Percentiles rank a stretch among this genome's conserved stretches.
phyloP scores from a whole-genome alignment of 2,113 vertebrate species.

The Hydropotes inermis region DNA sequence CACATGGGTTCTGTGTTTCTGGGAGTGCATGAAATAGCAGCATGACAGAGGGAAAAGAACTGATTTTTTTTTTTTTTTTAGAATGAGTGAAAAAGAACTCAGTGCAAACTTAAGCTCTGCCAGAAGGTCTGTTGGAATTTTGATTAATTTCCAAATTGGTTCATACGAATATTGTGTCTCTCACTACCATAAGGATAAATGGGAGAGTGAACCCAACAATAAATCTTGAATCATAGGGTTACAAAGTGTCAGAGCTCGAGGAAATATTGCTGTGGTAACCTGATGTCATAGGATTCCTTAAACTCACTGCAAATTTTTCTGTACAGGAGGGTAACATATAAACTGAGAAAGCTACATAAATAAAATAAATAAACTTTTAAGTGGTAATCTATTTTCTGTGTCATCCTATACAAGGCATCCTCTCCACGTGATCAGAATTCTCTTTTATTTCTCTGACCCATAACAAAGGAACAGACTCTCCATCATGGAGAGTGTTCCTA shows the following conservation, averaged over 20 bases:
- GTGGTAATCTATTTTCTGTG: not conserved
- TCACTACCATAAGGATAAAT: not conserved
- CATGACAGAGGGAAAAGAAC: fast-evolving
- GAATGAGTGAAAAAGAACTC: not conserved
- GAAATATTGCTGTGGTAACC: not conserved
- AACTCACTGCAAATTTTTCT: not conserved
- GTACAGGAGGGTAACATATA: too few species aligned
- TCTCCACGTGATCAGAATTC: not conserved
- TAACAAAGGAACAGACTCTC: not conserved
- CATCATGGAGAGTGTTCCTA: too few species aligned
- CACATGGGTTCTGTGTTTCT: not conserved
- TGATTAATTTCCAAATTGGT: not conserved
- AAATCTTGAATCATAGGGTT: not conserved
- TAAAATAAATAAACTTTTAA: not conserved
- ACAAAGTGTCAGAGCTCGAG: not conserved
- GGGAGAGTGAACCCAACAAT: fast-evolving
- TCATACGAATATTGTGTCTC: not conserved
- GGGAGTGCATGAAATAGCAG: too few species aligned
- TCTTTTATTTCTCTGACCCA: not conserved
- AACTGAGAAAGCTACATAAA: not conserved
- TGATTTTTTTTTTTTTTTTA: not conserved
- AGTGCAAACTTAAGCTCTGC: not conserved
- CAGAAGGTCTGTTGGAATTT: not conserved
- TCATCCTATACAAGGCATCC: not conserved
- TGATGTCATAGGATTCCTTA: not conserved